These are phyloP conservation scores for Todiramphus chloris DNA, from an alignment of 2,113 vertebrate genomes.

Conservation along the genomic window DNA sequence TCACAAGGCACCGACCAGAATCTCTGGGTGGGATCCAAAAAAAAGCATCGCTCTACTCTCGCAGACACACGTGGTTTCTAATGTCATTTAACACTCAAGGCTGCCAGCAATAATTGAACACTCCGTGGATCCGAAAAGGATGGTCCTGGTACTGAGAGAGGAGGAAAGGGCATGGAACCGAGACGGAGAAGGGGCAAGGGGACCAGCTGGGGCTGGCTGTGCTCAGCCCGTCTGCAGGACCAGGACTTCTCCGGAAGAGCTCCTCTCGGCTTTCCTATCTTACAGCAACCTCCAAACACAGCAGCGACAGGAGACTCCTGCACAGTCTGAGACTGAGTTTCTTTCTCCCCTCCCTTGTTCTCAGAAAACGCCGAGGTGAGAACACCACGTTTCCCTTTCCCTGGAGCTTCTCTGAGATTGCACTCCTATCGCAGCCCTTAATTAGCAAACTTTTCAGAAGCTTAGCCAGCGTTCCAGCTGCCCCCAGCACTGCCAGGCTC, in stretches of 20 bases:
- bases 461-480: fast-evolving
- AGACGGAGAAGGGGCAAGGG: fast-evolving
- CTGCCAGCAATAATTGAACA: not conserved
- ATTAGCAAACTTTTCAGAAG: not conserved
- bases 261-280: not conserved
- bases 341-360: not conserved
- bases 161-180: not conserved
- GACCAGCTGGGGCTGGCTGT: not conserved
- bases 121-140: not conserved
- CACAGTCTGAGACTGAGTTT: not conserved
- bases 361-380: not conserved
- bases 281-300: not conserved
- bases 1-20: not conserved
- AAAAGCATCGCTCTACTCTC: not conserved
- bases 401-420: not conserved
- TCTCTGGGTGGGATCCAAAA: not conserved
- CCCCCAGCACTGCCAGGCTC: not conserved
- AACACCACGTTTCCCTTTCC: not conserved
- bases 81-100: not conserved
- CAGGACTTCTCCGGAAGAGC: not conserved
- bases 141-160: not conserved
- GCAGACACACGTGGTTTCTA: not conserved
- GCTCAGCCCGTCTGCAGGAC: not conserved
- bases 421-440: not conserved
- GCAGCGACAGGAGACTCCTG: fast-evolving